These are phyloP conservation scores for Electrona antarctica DNA, from an alignment of 2,113 vertebrate species.

Conservation along the genomic window DNA sequence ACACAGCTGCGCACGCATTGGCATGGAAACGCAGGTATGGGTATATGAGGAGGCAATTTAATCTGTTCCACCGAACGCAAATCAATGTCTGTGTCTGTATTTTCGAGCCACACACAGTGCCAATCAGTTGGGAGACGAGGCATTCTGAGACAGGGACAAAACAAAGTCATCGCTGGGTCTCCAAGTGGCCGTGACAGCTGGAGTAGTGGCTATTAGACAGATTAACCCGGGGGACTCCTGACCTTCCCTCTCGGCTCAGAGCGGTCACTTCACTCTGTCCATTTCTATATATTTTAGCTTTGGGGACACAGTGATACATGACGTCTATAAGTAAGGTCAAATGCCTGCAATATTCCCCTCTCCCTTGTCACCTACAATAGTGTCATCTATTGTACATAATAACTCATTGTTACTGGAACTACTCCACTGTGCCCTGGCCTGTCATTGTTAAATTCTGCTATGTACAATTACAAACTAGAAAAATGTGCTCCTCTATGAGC, in stretches of 20 bases:
- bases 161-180: slow-evolving; percentile 48
- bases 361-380: not conserved
- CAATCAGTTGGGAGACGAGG: slow-evolving; percentile 32
- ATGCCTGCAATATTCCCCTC: not conserved
- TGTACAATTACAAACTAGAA: no score
- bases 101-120: slow-evolving; percentile 16
- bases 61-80: slow-evolving; percentile 58
- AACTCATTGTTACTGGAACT: no score
- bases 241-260: slow-evolving; percentile 5
- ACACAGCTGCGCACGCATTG: not conserved
- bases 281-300: slow-evolving; percentile 15
- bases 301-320: not conserved
- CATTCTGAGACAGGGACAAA: slow-evolving; percentile 46
- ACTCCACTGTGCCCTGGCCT: no score
- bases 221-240: slow-evolving; percentile 46
- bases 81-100: slow-evolving; percentile 55
- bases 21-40: slow-evolving; percentile 37
- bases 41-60: slow-evolving; percentile 57
- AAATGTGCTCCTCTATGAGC: no score
- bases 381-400: not conserved
- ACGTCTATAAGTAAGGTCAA: no score
- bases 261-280: slow-evolving; percentile 38
- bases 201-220: slow-evolving; percentile 50
- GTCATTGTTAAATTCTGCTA: no score
- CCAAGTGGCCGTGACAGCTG: slow-evolving; percentile 46